These are phyloP conservation scores for Pelmatolapia mariae DNA, from an alignment of 2,113 vertebrate genomes.

Conservation along the genomic window DNA sequence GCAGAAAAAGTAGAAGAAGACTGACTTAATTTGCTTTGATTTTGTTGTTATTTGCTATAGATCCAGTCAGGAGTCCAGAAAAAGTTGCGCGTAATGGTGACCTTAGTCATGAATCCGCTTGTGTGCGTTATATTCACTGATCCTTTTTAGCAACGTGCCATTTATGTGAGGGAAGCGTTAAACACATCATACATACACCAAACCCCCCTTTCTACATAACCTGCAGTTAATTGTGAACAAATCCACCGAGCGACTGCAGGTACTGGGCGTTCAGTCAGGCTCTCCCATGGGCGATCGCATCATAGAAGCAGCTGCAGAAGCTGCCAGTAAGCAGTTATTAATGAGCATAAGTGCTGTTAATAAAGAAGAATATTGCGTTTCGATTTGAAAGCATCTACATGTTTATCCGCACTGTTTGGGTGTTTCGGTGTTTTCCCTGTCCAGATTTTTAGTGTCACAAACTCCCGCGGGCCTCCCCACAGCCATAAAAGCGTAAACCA, in stretches of 20 bases:
- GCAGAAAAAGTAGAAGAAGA: neutral
- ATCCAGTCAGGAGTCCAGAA: neutral
- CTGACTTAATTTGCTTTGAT: neutral
- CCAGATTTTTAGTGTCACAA: neutral
- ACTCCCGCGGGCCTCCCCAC: neutral
- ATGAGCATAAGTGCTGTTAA: neutral
- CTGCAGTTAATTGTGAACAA: neutral
- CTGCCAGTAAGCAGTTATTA: neutral
- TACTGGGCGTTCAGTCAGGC: neutral
- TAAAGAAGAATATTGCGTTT: neutral
- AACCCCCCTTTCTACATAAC: neutral
- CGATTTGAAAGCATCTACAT: fast-evolving
- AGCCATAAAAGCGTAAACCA: constrained; percentile 27
- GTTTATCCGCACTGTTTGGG: neutral
- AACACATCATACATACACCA: neutral
- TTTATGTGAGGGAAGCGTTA: neutral
- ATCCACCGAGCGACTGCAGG: neutral
- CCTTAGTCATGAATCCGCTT: neutral
- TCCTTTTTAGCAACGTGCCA: neutral
- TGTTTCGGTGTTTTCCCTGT: neutral
- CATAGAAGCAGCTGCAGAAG: neutral
- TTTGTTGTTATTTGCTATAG: neutral
- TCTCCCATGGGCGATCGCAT: neutral
- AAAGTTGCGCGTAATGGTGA: neutral
- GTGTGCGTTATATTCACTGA: neutral